phyloP scores from a whole-genome alignment of 2,113 vertebrate species.

The Bufo bufo region DNA sequence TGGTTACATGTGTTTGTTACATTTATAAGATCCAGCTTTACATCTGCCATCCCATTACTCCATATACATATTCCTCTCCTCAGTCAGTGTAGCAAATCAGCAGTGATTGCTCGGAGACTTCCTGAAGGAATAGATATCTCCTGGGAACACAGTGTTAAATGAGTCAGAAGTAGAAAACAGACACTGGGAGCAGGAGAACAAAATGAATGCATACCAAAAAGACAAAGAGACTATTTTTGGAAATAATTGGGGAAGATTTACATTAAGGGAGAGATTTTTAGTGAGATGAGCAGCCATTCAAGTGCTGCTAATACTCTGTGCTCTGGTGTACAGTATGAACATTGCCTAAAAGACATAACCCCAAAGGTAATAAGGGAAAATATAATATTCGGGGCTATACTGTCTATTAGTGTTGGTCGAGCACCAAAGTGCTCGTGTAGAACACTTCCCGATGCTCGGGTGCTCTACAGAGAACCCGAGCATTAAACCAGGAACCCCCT shows the following conservation, averaged over 20 bases:
- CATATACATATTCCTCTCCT: constrained; percentile 32
- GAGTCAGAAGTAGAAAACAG: constrained; percentile 53
- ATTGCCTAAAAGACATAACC: neutral
- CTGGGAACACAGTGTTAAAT: constrained; percentile 41
- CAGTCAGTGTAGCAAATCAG: constrained; percentile 17
- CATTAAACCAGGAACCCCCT: too few species aligned
- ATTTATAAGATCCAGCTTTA: constrained; percentile 34
- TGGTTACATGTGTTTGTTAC: neutral
- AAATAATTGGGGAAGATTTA: constrained; percentile 30
- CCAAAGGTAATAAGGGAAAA: neutral
- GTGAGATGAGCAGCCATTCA: constrained; percentile 20
- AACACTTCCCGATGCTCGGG: too few species aligned
- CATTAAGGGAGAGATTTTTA: constrained; percentile 41
- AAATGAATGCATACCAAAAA: constrained; percentile 26
- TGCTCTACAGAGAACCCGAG: too few species aligned
- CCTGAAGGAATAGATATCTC: constrained; percentile 42
- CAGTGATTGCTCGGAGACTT: constrained; percentile 48
- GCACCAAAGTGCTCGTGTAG: too few species aligned
- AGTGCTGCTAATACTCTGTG: constrained; percentile 19
- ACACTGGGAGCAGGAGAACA: neutral
- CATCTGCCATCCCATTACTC: constrained; percentile 58
- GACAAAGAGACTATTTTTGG: constrained; percentile 37
- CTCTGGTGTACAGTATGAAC: neutral
- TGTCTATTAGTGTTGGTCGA: too few species aligned
- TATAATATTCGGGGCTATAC: neutral